Conservation (phyloP, 2,113 vertebrate species). For the Martes martes region DNA sequence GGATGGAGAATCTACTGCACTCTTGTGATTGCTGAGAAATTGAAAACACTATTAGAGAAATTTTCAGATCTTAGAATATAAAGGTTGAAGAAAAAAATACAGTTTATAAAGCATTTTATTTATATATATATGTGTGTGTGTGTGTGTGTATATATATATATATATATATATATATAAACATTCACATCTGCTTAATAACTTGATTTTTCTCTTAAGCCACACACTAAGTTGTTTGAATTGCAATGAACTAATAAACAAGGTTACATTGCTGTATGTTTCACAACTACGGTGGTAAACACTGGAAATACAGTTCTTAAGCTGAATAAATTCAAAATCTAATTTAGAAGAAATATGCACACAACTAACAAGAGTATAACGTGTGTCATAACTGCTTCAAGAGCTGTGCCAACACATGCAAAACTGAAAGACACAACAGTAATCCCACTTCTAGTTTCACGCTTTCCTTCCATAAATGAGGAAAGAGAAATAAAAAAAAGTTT, state of each 20-base stretch:
- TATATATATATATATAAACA: not conserved
- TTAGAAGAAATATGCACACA: not conserved
- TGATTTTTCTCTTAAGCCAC: not conserved
- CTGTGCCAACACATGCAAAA: not conserved
- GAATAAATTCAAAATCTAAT: not conserved
- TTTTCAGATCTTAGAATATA: constrained; percentile 3
- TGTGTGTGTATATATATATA: too few relatives aligned
- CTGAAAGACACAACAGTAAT: not conserved
- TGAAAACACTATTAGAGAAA: not conserved
- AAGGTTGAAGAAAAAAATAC: not conserved
- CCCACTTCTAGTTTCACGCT: not conserved
- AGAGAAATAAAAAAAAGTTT: not conserved
- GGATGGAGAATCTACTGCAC: not conserved
- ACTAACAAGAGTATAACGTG: not conserved
- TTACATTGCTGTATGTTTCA: not conserved
- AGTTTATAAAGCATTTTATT: not conserved
- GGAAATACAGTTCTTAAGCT: not conserved
- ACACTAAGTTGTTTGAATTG: not conserved
- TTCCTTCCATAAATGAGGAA: not conserved
- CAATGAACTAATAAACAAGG: not conserved
- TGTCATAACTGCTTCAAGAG: not conserved
- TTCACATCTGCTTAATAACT: not conserved
- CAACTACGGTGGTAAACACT: not conserved
- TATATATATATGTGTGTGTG: too few relatives aligned
- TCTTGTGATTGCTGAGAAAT: not conserved